phyloP scores from a whole-genome alignment of 2,797 vertebrate species.

The Halcyon badia region DNA sequence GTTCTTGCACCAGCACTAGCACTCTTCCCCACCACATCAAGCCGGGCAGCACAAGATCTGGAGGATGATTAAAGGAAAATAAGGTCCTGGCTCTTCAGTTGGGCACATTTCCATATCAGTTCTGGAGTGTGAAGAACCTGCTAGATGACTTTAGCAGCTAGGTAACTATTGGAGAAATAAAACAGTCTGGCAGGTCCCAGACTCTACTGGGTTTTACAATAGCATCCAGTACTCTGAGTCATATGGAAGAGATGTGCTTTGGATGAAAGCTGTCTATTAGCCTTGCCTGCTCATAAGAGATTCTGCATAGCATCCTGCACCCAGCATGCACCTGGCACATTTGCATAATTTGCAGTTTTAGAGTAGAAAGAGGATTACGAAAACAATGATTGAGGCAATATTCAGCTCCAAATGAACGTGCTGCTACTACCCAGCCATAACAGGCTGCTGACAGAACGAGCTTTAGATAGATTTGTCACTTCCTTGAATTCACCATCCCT shows the following conservation, averaged over 20 bases:
- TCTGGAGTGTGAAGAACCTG: not conserved
- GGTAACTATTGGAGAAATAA: not conserved
- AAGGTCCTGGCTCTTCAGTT: not conserved
- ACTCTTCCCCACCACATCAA: not conserved
- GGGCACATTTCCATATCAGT: not conserved
- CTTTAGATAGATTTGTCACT: not conserved
- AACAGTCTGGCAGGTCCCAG: not conserved
- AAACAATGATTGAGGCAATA: slow-evolving; percentile 29
- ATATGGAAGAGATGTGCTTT: not conserved
- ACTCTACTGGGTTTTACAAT: not conserved
- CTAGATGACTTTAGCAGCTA: not conserved
- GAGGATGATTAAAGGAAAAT: not conserved
- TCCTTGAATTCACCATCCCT: not conserved
- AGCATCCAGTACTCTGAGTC: not conserved
- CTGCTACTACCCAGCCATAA: not conserved
- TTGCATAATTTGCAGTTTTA: slow-evolving; percentile 43
- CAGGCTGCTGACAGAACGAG: not conserved
- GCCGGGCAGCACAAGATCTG: not conserved
- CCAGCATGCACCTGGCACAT: slow-evolving; percentile 33
- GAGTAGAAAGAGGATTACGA: slow-evolving; percentile 19
- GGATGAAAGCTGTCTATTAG: slow-evolving; percentile 8
- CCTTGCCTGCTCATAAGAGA: not conserved
- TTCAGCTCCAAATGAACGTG: not conserved
- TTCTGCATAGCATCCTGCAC: slow-evolving; percentile 18
- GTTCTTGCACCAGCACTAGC: not conserved